These are phyloP conservation scores for Aegithalos caudatus DNA, from an alignment of 2,113 vertebrate species.

Conservation along the genomic window DNA sequence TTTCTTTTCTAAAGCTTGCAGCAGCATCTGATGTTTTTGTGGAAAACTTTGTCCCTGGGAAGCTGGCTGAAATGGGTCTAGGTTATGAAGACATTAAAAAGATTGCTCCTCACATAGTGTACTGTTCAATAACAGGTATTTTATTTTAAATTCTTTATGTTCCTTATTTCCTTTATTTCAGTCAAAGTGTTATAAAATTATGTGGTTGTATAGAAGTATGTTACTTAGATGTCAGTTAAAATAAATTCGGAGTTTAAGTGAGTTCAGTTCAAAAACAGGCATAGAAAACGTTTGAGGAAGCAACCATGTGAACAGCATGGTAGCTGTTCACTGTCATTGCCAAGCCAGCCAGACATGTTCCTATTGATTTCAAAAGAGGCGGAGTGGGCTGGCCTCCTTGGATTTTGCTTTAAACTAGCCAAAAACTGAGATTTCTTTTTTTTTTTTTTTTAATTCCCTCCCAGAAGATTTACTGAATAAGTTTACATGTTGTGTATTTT, in stretches of 20 bases:
- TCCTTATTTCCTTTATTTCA: background rate
- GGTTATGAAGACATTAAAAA: slow-evolving; percentile 83
- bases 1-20: slow-evolving; percentile 80
- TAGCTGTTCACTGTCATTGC: background rate
- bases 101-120: slow-evolving; percentile 83
- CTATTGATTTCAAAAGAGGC: background rate
- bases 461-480: background rate
- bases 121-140: slow-evolving; percentile 94
- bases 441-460: no score
- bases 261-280: background rate
- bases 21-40: slow-evolving; percentile 86
- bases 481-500: background rate
- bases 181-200: background rate
- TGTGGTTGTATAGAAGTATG: background rate
- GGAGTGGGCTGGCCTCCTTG: background rate
- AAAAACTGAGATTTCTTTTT: background rate
- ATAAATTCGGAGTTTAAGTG: background rate
- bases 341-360: background rate
- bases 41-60: slow-evolving; percentile 93
- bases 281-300: background rate
- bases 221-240: background rate
- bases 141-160: background rate
- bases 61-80: slow-evolving; percentile 83
- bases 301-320: background rate
- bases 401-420: background rate